Percentiles rank a stretch among this genome's conserved stretches.
phyloP scores from a whole-genome alignment of 2,113 vertebrate species.

The Falcunculus frontatus region DNA sequence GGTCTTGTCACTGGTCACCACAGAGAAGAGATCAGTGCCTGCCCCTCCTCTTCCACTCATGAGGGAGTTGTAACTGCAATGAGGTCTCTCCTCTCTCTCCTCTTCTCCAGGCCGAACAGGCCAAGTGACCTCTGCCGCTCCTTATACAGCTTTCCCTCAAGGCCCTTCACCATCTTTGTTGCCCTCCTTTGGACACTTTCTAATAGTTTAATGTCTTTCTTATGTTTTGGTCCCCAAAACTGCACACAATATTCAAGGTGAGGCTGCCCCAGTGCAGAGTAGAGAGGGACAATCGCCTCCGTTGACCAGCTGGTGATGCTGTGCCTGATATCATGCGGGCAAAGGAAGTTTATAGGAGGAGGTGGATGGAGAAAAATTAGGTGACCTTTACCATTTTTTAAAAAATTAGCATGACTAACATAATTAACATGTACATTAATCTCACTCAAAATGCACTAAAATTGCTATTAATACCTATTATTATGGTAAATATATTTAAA shows the following conservation, averaged over 20 bases:
- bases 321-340: neutral
- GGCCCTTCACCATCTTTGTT: neutral
- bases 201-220: neutral
- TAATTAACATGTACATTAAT: neutral
- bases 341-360: neutral
- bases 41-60: neutral
- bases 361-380: neutral
- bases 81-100: neutral
- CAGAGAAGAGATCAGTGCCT: neutral
- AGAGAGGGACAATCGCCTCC: neutral
- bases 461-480: neutral
- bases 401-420: neutral
- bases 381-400: neutral
- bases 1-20: too few species aligned
- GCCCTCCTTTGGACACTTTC: neutral
- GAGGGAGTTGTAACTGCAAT: rapidly evolving
- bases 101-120: neutral
- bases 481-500: conserved; percentile 24
- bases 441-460: neutral
- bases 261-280: neutral
- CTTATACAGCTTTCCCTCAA: neutral
- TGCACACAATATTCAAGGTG: neutral
- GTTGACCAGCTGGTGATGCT: neutral
- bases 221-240: neutral
- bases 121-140: rapidly evolving